Percentiles rank a stretch among this genome's conserved stretches.
Evolutionary conservation across 2,113 vertebrate genomes (phyloP).

Genomic region (Protobothrops flavoviridis): DNA sequence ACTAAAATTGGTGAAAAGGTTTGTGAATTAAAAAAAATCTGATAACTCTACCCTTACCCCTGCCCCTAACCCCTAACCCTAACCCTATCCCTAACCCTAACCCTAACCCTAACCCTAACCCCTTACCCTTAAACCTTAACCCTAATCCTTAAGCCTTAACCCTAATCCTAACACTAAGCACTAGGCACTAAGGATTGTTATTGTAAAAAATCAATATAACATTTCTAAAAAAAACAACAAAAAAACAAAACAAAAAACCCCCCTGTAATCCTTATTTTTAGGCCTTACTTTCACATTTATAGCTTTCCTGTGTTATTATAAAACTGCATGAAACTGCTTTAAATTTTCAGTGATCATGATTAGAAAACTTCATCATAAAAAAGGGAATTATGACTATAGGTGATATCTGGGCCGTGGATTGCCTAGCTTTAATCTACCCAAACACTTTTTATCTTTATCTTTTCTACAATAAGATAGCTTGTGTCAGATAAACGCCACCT

Average conservation of each 20-base stretch:
- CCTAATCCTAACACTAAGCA: no score
- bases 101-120: no score
- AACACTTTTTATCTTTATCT: background rate
- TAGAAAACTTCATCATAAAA: background rate
- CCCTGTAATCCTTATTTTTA: background rate
- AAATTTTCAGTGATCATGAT: background rate
- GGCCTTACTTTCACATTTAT: background rate
- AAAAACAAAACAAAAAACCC: no score
- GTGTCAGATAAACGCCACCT: background rate
- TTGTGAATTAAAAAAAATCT: background rate
- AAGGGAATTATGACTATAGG: background rate
- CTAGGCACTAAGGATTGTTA: no score
- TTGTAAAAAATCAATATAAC: no score
- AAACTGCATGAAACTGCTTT: background rate
- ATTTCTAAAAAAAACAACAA: no score
- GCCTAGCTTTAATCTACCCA: background rate
- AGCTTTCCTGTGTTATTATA: background rate
- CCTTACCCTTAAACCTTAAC: no score
- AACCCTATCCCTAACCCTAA: no score
- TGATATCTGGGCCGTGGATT: background rate
- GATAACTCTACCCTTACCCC: no score
- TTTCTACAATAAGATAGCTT: background rate
- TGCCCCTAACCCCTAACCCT: no score
- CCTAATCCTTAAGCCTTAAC: no score
- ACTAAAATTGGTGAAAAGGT: background rate